Percentiles rank a stretch among this genome's conserved stretches.
These are phyloP conservation scores for Gallinago paraguaiae DNA, from an alignment of 2,113 vertebrate genomes.

Conservation along the genomic window DNA sequence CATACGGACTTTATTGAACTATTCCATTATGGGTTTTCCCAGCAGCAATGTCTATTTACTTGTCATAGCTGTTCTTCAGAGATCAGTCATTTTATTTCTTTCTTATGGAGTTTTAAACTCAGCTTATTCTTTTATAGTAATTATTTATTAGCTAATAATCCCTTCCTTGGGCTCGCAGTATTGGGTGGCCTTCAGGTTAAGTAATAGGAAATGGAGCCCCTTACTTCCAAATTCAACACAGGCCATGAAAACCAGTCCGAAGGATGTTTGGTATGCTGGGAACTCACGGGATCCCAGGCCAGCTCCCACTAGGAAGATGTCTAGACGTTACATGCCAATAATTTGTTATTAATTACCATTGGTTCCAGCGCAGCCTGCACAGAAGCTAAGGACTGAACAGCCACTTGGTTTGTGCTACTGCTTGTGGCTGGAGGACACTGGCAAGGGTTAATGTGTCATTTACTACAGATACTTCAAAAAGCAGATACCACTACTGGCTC, in stretches of 20 bases:
- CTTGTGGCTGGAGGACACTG: background rate
- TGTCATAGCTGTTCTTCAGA: conserved; percentile 1
- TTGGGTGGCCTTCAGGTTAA: conserved; percentile 29
- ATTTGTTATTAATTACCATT: background rate
- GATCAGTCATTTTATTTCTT: background rate
- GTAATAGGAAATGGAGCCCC: conserved; percentile 10
- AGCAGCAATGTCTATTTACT: conserved; percentile 18
- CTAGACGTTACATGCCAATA: conserved; percentile 34
- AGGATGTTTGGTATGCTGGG: background rate
- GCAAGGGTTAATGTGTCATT: background rate
- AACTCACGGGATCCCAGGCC: background rate
- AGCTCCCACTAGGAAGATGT: conserved; percentile 19
- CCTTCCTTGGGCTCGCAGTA: background rate
- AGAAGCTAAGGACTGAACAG: background rate
- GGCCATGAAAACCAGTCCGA: background rate
- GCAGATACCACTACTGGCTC: background rate
- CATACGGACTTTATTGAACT: conserved; percentile 16
- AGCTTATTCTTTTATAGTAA: background rate
- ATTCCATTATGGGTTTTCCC: conserved; percentile 6
- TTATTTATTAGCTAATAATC: conserved; percentile 56
- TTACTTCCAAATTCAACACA: background rate
- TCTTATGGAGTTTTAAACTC: background rate
- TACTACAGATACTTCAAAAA: background rate
- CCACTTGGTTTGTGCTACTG: background rate
- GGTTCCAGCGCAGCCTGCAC: background rate